phyloP scores from a whole-genome alignment of 2,888 invertebrate genomes.

The Hydroisotoma schaefferi region DNA sequence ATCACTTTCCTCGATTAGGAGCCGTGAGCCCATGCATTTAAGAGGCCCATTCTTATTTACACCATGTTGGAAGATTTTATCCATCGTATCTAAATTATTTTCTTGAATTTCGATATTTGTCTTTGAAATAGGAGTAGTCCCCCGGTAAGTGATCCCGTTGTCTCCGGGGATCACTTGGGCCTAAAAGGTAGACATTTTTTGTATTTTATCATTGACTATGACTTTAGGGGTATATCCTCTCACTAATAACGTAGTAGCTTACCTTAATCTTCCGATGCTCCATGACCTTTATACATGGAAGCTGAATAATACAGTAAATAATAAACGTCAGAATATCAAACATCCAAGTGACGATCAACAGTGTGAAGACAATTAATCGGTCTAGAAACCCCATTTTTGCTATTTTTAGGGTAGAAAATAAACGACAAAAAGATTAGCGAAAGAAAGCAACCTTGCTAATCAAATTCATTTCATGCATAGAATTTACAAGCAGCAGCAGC shows the following conservation, averaged over 20 bases:
- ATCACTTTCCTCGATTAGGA: constrained; percentile 86
- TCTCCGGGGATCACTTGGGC: constrained; percentile 2
- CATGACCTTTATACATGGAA: constrained; percentile 85
- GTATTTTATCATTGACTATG: too few species aligned
- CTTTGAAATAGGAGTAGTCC: constrained; percentile 52
- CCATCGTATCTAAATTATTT: constrained; percentile 73
- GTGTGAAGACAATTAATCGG: constrained; percentile 48
- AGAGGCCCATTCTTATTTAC: constrained; percentile 67
- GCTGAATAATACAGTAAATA: constrained; percentile 78
- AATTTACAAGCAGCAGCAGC: too few species aligned
- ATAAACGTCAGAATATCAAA: constrained; percentile 88
- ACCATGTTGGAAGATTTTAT: constrained; percentile 75
- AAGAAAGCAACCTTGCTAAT: too few species aligned
- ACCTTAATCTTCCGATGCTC: too few species aligned
- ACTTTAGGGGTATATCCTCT: too few species aligned
- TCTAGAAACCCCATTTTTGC: not conserved
- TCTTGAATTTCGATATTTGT: constrained; percentile 69
- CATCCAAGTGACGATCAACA: constrained; percentile 76
- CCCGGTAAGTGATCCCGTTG: constrained; percentile 12
- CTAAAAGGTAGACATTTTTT: not conserved
- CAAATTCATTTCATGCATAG: too few species aligned
- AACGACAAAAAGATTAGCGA: too few species aligned
- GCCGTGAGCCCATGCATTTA: constrained; percentile 71
- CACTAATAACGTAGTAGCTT: too few species aligned
- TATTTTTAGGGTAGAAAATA: not conserved